Evolutionary conservation across 2,797 vertebrate genomes (phyloP), one percentile per base, ranked within the genome.

Genomic region (Sarcoramphus papa): DNA sequence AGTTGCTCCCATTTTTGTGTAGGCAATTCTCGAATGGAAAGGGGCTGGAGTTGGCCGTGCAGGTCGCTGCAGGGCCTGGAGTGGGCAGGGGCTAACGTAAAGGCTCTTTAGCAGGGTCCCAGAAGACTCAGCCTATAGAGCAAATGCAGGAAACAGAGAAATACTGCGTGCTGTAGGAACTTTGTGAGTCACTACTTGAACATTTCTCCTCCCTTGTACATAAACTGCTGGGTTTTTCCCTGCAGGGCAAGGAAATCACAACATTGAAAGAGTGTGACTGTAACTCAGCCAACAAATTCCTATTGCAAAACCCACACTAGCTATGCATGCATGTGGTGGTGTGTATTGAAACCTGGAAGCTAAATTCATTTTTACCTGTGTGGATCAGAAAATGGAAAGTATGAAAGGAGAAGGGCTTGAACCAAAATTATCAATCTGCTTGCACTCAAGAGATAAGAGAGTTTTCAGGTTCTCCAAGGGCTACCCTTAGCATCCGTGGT

Each of bases 261-360:
- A 18, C 68, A 48, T 14, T 40, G 43, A 57, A 62, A 20, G 54
- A 47, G 14, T 6, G 35, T 20, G 54, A 45, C 53, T 23, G 7
- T 41, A 47, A 63, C 14, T 51, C 16, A 37, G 54, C 9, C 50
- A 41, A n/a, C 13, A 68, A 64, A 41, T 19, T 50, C 50, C 47
- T 47, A 7, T 19, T n/a, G 47, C 16, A 91, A 83, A 87, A 54
- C 40, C 21, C 47, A 47, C 16, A 6, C 10, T 48, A 54, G 35
- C 19, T 74, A 40, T 19, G 30, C 1, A 1, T 18, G 6, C 17
- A 40, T 1, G 0, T 41, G 53, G 21, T 30, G 17, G 6, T 33
- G 18, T n/a, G 67, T 22, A 48, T 41, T 56, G 57, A 75, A 74
- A 76, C 9, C 45, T 59, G 53, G 25, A 67, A 56, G 37, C 23